These are phyloP conservation scores for Athalia cordata DNA, from an alignment of 2,888 invertebrate genomes.

Conservation along the genomic window DNA sequence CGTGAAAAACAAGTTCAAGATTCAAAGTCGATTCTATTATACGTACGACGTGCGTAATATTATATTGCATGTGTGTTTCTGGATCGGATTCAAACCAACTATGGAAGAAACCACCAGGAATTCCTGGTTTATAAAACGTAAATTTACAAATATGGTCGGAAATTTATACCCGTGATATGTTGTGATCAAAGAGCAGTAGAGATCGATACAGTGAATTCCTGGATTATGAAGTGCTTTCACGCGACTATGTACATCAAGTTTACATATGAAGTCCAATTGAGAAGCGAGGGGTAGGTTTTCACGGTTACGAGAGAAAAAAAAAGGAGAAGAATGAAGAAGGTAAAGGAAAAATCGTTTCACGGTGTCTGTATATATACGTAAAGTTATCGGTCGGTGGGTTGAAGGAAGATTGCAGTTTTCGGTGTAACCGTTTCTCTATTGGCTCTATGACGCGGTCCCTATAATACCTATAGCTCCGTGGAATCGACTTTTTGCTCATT, in stretches of 20 bases:
- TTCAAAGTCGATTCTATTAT: background rate
- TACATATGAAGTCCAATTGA: background rate
- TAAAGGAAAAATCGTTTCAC: too few species aligned
- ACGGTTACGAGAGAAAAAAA: too few species aligned
- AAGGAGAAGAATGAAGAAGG: too few species aligned
- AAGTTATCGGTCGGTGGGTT: slow-evolving; percentile 3
- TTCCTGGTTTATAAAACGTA: slow-evolving; percentile 5
- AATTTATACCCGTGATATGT: background rate
- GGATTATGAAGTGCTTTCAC: background rate
- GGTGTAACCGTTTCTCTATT: slow-evolving; percentile 35
- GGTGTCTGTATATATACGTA: background rate
- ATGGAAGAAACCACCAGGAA: background rate
- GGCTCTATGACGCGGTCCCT: slow-evolving; percentile 23
- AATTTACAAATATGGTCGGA: background rate
- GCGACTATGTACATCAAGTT: background rate
- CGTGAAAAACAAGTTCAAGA: slow-evolving; percentile 19
- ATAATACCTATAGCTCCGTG: slow-evolving; percentile 1
- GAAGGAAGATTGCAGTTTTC: slow-evolving; percentile 27
- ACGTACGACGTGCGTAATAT: background rate
- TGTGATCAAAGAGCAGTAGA: background rate
- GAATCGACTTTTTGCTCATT: slow-evolving; percentile 38
- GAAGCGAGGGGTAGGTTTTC: too few species aligned
- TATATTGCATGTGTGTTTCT: background rate
- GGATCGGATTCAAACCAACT: background rate
- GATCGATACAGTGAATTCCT: background rate